Evolutionary conservation across 2,888 invertebrate species (phyloP), one percentile per base, ranked within the genome.

Genomic region (Bombyx huttoni): DNA sequence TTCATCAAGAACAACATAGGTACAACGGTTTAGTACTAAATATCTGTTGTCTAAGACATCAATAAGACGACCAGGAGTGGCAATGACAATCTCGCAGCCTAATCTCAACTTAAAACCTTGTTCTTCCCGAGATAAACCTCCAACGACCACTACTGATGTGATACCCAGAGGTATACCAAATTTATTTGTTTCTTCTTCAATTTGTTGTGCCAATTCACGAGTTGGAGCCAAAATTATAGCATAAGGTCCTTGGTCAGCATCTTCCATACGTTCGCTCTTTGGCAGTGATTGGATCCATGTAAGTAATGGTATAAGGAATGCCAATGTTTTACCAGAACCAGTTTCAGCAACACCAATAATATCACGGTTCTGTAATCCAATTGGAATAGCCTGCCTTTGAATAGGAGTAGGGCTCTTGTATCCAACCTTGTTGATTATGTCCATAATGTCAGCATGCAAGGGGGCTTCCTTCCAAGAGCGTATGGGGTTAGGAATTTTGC

Each of bases 321-420:
- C 99, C 47, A 98, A 90, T 0, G 99, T 99, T 90, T 99, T 99
- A 80, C 99, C 99, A 49, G 97, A 97, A 71, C 99, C 99, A 56
- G 99, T 99, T 89, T 99, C 99, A 48, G 99, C 99, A 13, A 99
- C 98, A 77, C 99, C 99, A 72, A 99, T 99, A 63, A 99, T 98
- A 75, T 99, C 96, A 50, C 96, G 90, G 78, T 97, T 97, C 78
- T 96, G 94, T 68, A 96, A 85, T 46, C 99, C 99, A 78, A 99
- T 99, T 0, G 99, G 99, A 73, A 99, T 99, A 52, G 99, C 99
- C 84, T 99, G 99, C 56, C 99, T 90, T 82, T 99, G 99, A 87
- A 99, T 99, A 3, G 99, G 99, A 0, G 99, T 99, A 0, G 99
- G 98, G 70, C 99, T 99, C 81, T 95, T 97, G 71, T 99, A 99